Evolutionary conservation across 37 sponge, comb jelly and placozoan genomes (phyloP).

Genomic region (Aphrocallistes beatrix): DNA sequence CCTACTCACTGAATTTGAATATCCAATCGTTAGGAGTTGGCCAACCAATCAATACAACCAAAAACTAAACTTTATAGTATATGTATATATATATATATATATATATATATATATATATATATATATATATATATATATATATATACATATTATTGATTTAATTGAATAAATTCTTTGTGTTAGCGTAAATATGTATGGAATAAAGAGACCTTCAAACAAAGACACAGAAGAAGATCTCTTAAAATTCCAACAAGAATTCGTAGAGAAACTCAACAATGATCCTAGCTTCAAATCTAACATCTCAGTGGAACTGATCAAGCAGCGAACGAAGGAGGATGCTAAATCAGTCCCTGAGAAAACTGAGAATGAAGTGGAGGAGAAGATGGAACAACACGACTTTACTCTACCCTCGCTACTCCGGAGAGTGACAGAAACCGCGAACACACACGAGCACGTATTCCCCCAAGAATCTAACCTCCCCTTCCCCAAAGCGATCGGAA

Average conservation of each 20-base stretch:
- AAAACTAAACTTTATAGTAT: no score
- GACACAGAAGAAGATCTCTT: slow-evolving; percentile 11
- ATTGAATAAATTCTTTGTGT: no score
- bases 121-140: no score
- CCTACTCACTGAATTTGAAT: no score
- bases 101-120: no score
- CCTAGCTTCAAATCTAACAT: neutral
- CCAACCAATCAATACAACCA: no score
- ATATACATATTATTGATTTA: no score
- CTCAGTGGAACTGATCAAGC: neutral
- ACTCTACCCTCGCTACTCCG: neutral
- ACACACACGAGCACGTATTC: neutral
- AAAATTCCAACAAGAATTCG: slow-evolving; percentile 9
- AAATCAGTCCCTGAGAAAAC: neutral
- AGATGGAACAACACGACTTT: neutral
- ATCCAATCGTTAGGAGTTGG: no score
- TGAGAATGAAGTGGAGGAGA: neutral
- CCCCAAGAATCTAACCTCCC: neutral
- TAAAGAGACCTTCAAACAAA: slow-evolving; percentile 6
- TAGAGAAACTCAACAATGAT: neutral
- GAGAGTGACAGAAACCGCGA: neutral
- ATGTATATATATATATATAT: no score
- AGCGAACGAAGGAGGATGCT: neutral
- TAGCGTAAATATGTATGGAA: neutral
- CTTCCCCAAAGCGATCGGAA: slow-evolving; percentile 1